Conservation (phyloP, 2,888 invertebrate genomes). For the Lepidochitona cinerea region DNA sequence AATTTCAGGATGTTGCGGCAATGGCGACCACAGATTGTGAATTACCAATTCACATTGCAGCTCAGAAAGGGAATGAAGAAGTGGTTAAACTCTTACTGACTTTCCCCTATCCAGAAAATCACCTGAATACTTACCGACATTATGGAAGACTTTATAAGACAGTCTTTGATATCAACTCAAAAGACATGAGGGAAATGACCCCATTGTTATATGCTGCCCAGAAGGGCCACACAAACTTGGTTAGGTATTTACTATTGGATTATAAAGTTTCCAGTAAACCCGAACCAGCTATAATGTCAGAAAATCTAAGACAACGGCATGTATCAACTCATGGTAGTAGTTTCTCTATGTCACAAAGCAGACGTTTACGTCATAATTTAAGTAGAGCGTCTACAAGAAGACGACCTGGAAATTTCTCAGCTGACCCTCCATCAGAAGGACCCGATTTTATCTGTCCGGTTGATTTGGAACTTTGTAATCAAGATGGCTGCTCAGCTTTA, state of each 20-base stretch:
- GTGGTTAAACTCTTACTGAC: slow-evolving; percentile 83
- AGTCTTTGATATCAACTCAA: slow-evolving; percentile 92
- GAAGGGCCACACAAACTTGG: slow-evolving; percentile 50
- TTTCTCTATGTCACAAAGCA: neutral
- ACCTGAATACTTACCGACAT: slow-evolving; percentile 78
- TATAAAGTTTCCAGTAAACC: neutral
- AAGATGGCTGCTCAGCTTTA: slow-evolving; percentile 50
- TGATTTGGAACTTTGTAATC: slow-evolving; percentile 30
- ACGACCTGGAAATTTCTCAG: neutral
- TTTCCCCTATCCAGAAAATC: slow-evolving; percentile 83
- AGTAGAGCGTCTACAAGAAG: neutral
- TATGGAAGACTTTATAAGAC: slow-evolving; percentile 82
- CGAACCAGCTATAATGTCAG: neutral
- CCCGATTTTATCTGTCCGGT: slow-evolving; percentile 19
- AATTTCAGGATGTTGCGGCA: slow-evolving; percentile 87
- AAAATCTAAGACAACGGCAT: neutral
- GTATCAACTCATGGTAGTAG: no score
- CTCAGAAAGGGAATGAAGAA: slow-evolving; percentile 87
- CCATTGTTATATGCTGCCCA: slow-evolving; percentile 88
- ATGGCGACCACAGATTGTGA: slow-evolving; percentile 92
- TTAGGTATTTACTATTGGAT: neutral
- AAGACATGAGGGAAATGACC: slow-evolving; percentile 82
- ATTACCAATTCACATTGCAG: slow-evolving; percentile 93
- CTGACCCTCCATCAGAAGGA: neutral
- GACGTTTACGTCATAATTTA: neutral